Evolutionary conservation across 2,888 invertebrate species (phyloP).

Genomic region (Lochmaea crataegi): DNA sequence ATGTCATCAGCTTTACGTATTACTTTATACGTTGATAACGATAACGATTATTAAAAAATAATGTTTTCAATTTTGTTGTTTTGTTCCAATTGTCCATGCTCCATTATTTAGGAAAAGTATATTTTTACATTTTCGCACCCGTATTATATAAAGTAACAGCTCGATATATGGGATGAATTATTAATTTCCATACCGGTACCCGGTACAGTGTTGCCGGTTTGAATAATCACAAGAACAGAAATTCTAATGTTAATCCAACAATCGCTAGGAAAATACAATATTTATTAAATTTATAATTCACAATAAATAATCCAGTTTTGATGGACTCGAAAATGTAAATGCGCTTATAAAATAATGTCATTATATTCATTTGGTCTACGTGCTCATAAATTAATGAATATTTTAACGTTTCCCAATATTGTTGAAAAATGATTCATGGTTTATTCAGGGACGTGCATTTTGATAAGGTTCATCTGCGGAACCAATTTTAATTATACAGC

Average conservation of each 20-base stretch:
- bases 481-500: too few species aligned
- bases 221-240: not conserved
- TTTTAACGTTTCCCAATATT: not conserved
- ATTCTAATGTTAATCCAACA: not conserved
- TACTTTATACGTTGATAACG: too few species aligned
- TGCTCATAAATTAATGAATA: not conserved
- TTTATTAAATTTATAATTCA: not conserved
- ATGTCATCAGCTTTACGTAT: too few species aligned
- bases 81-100: too few species aligned
- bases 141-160: not conserved
- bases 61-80: too few species aligned
- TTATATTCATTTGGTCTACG: constrained; percentile 2
- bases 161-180: not conserved
- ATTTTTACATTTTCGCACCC: not conserved
- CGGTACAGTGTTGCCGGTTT: not conserved
- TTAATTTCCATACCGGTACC: not conserved
- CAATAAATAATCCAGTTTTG: constrained; percentile 3
- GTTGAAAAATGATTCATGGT: not conserved
- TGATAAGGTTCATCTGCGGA: not conserved
- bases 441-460: constrained; percentile 4
- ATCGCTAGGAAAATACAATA: not conserved
- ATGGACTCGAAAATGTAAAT: not conserved
- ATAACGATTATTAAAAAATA: too few species aligned
- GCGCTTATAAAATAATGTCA: constrained; percentile 6
- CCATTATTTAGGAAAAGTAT: too few species aligned